These are phyloP conservation scores for Drosophila sulfurigaster DNA, from an alignment of 1,140 invertebrate genomes.

Conservation along the genomic window DNA sequence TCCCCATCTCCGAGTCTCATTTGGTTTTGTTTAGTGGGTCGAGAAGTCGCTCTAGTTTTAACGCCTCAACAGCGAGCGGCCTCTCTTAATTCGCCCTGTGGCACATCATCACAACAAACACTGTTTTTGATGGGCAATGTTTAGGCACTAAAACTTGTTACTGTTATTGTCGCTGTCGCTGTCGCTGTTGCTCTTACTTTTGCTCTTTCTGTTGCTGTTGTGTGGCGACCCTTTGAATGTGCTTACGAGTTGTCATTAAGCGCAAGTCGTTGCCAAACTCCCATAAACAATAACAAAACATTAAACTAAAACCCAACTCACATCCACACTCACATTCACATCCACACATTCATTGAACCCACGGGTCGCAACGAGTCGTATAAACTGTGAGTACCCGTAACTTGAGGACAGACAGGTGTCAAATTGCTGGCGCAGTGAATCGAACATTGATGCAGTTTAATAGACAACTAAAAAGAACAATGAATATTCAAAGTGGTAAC, in stretches of 20 bases:
- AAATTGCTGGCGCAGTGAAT: conserved; percentile 20
- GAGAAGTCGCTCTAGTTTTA: conserved; percentile 75
- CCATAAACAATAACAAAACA: conserved; percentile 42
- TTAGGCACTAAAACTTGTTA: conserved; percentile 24
- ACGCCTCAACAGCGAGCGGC: conserved; percentile 51
- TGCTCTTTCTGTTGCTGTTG: conserved; percentile 21
- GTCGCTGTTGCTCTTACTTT: conserved; percentile 11
- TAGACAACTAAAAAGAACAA: not conserved
- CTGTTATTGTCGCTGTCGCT: conserved; percentile 3
- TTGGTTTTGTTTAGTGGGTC: conserved; percentile 16
- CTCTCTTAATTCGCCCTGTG: conserved; percentile 62
- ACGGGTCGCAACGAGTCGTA: conserved; percentile 26
- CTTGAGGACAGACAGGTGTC: conserved; percentile 40
- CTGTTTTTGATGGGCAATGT: conserved; percentile 42
- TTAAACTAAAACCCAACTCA: conserved; percentile 16
- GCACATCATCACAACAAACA: conserved; percentile 69
- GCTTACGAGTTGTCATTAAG: conserved; percentile 53
- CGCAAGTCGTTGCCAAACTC: conserved; percentile 44
- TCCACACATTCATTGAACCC: conserved; percentile 1
- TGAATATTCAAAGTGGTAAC: conserved; percentile 6
- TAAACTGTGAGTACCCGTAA: conserved; percentile 30
- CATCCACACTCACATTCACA: not conserved
- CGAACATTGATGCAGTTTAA: conserved; percentile 18
- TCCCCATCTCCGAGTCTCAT: not conserved
- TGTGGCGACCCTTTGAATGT: conserved; percentile 52